Base-by-base conservation (phyloP, 2,888 invertebrate genomes). In the Drosophila mulleri region DNA sequence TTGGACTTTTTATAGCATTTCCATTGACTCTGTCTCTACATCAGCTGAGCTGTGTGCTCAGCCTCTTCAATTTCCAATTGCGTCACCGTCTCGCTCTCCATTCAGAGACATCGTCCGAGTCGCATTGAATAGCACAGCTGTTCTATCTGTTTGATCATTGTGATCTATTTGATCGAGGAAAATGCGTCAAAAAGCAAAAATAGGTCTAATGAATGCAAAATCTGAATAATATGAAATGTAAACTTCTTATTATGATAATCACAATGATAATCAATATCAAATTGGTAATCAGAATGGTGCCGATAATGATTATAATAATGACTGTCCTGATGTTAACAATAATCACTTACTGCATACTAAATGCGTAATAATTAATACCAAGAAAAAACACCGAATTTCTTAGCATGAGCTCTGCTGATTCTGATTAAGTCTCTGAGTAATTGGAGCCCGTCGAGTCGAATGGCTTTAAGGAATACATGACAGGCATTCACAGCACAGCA, bases 1-100 rank as follows among this genome's bases (percentile, higher is more conserved):
- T 6, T 9, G n/a, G 20, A 23, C 18, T 53, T 82, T 83, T 74
- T 83, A 66, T 66, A 62, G 62, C 37, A n/a, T 9, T 14, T 41
- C 26, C n/a, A 32, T 32, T 11, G 32, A 32, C 32, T 11, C 32
- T 6, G 20, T 2, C 20, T 11, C 23, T 16, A 63, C 32, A 29
- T 35, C 26, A 32, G 57, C 48, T 18, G 3, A 0, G 12, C 14
- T 80, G 60, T 80, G 53, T 79, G 66, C 29, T 67, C 72, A 78
- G 75, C 72, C 78, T 59, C 29, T 8, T 8, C 29, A 29, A 29
- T 8, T 7, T 2, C 6, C 16, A 67, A 50, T 0, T 41, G 20
- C 50, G 48, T 54, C 65, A 56, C 42, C 16, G 11, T 16, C 52
- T 20, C 18, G 12, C 14, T 37, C n/a, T 23, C 9, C 58, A 8